Evolutionary conservation across 2,113 vertebrate species (phyloP).

Genomic region (Upupa epops): DNA sequence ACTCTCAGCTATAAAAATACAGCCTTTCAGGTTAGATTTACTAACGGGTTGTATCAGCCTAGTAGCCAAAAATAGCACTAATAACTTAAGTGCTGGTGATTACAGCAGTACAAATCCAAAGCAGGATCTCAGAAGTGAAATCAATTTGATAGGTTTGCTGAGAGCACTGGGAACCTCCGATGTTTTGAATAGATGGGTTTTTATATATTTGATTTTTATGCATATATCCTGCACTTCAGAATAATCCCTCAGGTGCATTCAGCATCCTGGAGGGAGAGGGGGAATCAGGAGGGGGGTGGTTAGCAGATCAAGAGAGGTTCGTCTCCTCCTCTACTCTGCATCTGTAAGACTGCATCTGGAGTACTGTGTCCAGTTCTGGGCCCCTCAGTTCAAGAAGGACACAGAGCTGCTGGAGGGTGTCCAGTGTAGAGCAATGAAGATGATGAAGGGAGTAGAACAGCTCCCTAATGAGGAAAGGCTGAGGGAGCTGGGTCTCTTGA

Average conservation of each 20-base stretch:
- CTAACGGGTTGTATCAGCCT: not conserved
- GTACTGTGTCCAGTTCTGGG: too few species aligned
- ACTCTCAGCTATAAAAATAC: slow-evolving; percentile 1
- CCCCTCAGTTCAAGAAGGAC: too few species aligned
- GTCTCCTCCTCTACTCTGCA: too few species aligned
- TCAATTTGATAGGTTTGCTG: not conserved
- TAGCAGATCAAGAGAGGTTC: too few species aligned
- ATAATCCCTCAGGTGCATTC: not conserved
- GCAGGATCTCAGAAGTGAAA: not conserved
- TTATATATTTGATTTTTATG: not conserved
- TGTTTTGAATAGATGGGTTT: not conserved
- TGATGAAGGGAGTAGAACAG: too few species aligned
- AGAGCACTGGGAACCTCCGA: not conserved
- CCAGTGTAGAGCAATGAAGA: too few species aligned
- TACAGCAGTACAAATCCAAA: slow-evolving; percentile 26
- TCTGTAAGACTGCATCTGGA: too few species aligned
- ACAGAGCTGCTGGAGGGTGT: too few species aligned
- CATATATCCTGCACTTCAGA: not conserved
- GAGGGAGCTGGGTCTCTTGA: too few species aligned
- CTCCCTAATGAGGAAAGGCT: too few species aligned
- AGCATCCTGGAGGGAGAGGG: too few species aligned
- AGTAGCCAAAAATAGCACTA: not conserved
- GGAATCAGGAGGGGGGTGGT: too few species aligned
- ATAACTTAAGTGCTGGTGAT: slow-evolving; percentile 35
- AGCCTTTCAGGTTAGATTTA: not conserved